Percentiles rank a stretch among this genome's conserved stretches.
Conservation (phyloP, 2,797 vertebrate genomes). For the Microctenopoma steveboyesi region DNA sequence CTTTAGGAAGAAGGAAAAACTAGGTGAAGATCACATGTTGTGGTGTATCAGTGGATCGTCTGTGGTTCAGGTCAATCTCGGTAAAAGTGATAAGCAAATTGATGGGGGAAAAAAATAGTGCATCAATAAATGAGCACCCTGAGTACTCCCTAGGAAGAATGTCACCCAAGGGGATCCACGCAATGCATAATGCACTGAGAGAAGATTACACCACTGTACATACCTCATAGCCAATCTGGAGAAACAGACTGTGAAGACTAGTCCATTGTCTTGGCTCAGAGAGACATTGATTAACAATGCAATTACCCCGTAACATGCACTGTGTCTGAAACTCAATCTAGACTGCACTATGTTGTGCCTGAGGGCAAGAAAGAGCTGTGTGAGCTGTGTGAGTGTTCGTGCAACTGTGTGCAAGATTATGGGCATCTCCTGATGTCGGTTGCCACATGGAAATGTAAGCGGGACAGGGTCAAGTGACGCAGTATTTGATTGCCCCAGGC, state of each 20-base stretch:
- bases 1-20: neutral
- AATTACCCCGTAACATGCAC: conserved; percentile 84
- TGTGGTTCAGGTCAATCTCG: conserved; percentile 36
- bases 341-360: conserved; percentile 61
- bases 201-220: conserved; percentile 81
- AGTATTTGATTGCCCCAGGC: conserved; percentile 53
- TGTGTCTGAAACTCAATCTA: conserved; percentile 81
- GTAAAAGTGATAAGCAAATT: conserved; percentile 47
- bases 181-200: conserved; percentile 74
- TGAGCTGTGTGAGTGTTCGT: conserved; percentile 39
- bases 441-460: conserved; percentile 50
- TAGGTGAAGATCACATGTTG: conserved; percentile 26
- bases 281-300: conserved; percentile 87
- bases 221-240: conserved; percentile 74
- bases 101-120: conserved; percentile 50
- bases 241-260: conserved; percentile 72
- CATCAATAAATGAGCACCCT: conserved; percentile 68
- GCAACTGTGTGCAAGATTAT: conserved; percentile 41
- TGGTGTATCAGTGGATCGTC: conserved; percentile 10
- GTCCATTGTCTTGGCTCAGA: conserved; percentile 77
- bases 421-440: conserved; percentile 51
- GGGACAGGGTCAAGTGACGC: conserved; percentile 45
- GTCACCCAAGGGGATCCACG: conserved; percentile 52
- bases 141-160: conserved; percentile 60
- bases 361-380: conserved; percentile 54